Evolutionary conservation across 2,113 vertebrate species (phyloP).

Genomic region (Podiceps cristatus): DNA sequence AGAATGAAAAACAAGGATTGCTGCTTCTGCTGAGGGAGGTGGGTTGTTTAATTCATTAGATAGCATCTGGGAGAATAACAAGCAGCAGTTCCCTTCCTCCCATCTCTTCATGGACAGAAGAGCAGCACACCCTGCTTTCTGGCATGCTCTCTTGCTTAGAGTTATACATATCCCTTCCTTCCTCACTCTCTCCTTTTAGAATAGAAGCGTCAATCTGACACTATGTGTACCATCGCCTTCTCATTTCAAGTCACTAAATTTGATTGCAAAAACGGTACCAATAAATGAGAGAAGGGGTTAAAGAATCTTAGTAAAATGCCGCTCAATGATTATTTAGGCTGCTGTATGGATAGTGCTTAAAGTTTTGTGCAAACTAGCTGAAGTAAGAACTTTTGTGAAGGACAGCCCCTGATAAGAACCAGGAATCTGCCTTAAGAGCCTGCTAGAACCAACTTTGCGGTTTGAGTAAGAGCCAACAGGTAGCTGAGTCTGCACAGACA

Average conservation of each 20-base stretch:
- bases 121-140: neutral
- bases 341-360: too few relatives aligned
- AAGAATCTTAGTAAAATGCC: too few relatives aligned
- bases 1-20: neutral
- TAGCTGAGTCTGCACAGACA: too few relatives aligned
- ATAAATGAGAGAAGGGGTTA: neutral
- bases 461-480: too few relatives aligned
- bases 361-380: too few relatives aligned
- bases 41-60: neutral
- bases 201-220: neutral
- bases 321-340: too few relatives aligned
- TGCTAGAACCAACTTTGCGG: too few relatives aligned
- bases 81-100: neutral
- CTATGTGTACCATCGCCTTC: fast-evolving
- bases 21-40: neutral
- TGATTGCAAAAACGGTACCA: neutral
- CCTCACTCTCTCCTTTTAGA: neutral
- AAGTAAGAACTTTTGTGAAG: too few relatives aligned
- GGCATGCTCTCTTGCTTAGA: neutral
- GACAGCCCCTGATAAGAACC: too few relatives aligned
- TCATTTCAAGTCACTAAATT: neutral
- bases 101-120: neutral
- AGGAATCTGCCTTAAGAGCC: too few relatives aligned
- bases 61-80: neutral
- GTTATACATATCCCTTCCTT: neutral